Percentiles rank a stretch among this genome's conserved stretches.
Conservation (phyloP, 2,888 invertebrate genomes). For the Pediacus dermestoides region DNA sequence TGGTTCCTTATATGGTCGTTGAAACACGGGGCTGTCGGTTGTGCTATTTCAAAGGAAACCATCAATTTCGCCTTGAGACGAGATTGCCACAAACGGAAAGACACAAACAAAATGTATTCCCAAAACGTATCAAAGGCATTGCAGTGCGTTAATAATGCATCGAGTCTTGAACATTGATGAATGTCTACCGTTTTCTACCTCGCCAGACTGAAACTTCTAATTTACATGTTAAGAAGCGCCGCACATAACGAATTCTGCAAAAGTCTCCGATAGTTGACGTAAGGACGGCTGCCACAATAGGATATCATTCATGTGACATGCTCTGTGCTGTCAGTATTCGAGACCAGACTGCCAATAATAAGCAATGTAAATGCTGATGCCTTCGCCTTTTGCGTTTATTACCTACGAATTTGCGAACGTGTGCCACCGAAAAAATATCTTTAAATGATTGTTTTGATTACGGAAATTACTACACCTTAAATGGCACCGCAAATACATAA, state of each 20-base stretch:
- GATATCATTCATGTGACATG: no score
- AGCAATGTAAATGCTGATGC: no score
- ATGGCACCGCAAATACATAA: no score
- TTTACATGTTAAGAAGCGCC: constrained; percentile 29
- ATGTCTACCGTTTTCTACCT: constrained; percentile 16
- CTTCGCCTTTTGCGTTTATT: no score
- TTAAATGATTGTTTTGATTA: no score
- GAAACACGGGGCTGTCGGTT: constrained; percentile 6
- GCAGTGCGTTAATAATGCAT: constrained; percentile 24
- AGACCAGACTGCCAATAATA: no score
- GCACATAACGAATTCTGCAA: constrained; percentile 25
- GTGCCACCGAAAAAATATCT: no score
- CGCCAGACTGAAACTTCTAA: constrained; percentile 19
- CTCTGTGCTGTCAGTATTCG: no score
- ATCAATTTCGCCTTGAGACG: constrained; percentile 9
- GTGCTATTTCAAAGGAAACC: constrained; percentile 10
- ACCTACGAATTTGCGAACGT: no score
- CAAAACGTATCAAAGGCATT: constrained; percentile 16
- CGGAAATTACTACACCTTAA: no score
- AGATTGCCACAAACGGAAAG: constrained; percentile 4
- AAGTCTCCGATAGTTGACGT: constrained; percentile 24
- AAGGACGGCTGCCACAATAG: constrained; percentile 22
- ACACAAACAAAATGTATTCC: constrained; percentile 12
- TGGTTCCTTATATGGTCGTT: constrained; percentile 7
- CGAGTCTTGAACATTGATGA: constrained; percentile 20